A percentile compares a stretch with the other conserved stretches of the same genome.
These are phyloP conservation scores for Spea multiplicata DNA, from an alignment of 2,113 vertebrate species.

Conservation along the genomic window DNA sequence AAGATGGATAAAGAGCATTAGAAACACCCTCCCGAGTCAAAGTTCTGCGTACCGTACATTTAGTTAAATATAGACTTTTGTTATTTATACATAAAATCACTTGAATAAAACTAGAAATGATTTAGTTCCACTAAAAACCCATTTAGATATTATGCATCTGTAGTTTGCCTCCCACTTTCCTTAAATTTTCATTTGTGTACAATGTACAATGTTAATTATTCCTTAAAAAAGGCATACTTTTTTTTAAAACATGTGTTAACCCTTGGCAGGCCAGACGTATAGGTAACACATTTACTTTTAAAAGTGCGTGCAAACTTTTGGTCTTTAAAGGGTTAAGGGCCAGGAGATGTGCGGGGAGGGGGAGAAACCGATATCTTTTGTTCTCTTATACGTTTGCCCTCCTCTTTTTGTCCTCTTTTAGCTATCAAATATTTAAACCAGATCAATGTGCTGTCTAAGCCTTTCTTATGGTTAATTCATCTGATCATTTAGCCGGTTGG, in stretches of 20 bases:
- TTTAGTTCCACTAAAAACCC: constrained; percentile 75
- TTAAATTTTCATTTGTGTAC: constrained; percentile 51
- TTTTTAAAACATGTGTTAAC: neutral
- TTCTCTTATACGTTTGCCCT: too few species aligned
- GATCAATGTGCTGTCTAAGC: too few species aligned
- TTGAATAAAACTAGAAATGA: constrained; percentile 80
- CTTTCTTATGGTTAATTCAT: too few species aligned
- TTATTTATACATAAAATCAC: constrained; percentile 82
- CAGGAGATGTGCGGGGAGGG: neutral
- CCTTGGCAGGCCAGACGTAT: neutral
- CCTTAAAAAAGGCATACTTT: constrained; percentile 5
- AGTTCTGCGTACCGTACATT: constrained; percentile 58
- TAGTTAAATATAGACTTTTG: constrained; percentile 86
- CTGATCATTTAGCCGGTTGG: too few species aligned
- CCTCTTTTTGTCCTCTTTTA: too few species aligned
- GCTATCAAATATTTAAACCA: too few species aligned
- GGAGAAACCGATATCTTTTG: too few species aligned
- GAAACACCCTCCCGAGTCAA: constrained; percentile 38
- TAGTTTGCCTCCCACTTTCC: constrained; percentile 43
- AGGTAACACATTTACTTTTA: neutral
- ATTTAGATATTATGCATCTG: constrained; percentile 55
- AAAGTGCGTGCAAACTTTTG: neutral
- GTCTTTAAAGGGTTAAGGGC: neutral
- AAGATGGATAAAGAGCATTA: constrained; percentile 35
- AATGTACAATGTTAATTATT: constrained; percentile 16